A percentile compares a stretch with the other conserved stretches of the same genome.
Conservation (phyloP, 2,113 vertebrate genomes). For the Cygnus buccinator region DNA sequence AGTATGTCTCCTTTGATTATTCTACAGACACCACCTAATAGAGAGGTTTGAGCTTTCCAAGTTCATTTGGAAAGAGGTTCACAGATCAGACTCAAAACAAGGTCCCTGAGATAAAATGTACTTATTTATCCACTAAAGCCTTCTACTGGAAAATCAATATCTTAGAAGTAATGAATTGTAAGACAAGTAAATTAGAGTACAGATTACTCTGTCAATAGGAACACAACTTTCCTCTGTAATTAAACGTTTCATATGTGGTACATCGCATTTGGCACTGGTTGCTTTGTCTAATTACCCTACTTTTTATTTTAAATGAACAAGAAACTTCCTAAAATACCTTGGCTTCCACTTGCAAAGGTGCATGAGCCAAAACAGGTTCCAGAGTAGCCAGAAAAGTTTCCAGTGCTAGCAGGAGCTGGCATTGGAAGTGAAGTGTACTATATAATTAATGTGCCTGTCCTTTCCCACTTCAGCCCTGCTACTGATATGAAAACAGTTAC, state of each 20-base stretch:
- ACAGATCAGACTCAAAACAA: conserved; percentile 64
- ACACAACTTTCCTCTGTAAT: conserved; percentile 75
- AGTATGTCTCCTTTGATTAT: conserved; percentile 47
- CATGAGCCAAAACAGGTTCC: conserved; percentile 6
- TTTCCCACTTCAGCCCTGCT: not conserved
- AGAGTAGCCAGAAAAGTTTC: not conserved
- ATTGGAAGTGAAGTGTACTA: not conserved
- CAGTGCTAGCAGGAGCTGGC: conserved; percentile 2
- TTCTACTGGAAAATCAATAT: conserved; percentile 74
- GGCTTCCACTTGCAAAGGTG: conserved; percentile 21
- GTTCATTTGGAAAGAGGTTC: conserved; percentile 40
- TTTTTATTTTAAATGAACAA: conserved; percentile 34
- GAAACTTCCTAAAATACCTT: conserved; percentile 23
- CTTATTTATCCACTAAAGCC: conserved; percentile 70
- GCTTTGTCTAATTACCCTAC: conserved; percentile 10
- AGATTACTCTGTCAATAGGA: conserved; percentile 70
- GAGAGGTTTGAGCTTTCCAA: conserved; percentile 43
- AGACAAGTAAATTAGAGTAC: conserved; percentile 80
- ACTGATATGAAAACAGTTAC: conserved; percentile 39
- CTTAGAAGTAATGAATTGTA: conserved; percentile 79
- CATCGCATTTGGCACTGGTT: not conserved
- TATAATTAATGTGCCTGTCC: conserved; percentile 23
- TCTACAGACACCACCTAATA: conserved; percentile 10
- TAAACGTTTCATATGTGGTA: conserved; percentile 60
- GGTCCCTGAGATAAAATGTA: conserved; percentile 50